Evolutionary conservation across 1,140 invertebrate species (phyloP).

Genomic region (Achroia grisella): DNA sequence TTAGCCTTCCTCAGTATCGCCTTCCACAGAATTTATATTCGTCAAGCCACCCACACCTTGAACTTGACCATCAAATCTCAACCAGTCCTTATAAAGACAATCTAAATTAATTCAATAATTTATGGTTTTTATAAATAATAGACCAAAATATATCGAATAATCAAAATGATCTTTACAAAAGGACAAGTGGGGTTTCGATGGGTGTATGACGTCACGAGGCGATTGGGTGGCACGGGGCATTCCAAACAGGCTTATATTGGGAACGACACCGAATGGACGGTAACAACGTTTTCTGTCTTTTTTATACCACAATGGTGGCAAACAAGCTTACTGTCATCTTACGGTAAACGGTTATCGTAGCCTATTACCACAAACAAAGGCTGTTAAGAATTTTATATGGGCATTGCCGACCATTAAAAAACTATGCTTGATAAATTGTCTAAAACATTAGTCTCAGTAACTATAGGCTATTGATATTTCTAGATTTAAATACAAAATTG

Average conservation of each 20-base stretch:
- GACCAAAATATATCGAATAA: background rate
- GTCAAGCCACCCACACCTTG: constrained; percentile 28
- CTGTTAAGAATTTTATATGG: too few relatives aligned
- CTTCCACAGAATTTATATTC: constrained; percentile 37
- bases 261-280: constrained; percentile 43
- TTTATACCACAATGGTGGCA: background rate
- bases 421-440: background rate
- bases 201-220: constrained; percentile 47
- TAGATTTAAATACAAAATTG: too few relatives aligned
- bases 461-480: too few relatives aligned
- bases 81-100: too few relatives aligned
- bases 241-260: constrained; percentile 37
- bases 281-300: constrained; percentile 3
- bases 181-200: constrained; percentile 8
- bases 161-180: constrained; percentile 13
- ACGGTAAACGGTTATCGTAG: too few relatives aligned
- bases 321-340: too few relatives aligned
- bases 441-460: too few relatives aligned
- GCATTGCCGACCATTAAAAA: too few relatives aligned
- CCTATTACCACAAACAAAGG: too few relatives aligned
- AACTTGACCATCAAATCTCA: too few relatives aligned
- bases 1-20: constrained; percentile 48
- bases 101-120: too few relatives aligned
- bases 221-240: constrained; percentile 40
- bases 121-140: too few relatives aligned